Percentiles rank a stretch among this genome's conserved stretches.
Evolutionary conservation across 2,888 invertebrate genomes (phyloP).

Genomic region (Cheiracanthium punctorium): DNA sequence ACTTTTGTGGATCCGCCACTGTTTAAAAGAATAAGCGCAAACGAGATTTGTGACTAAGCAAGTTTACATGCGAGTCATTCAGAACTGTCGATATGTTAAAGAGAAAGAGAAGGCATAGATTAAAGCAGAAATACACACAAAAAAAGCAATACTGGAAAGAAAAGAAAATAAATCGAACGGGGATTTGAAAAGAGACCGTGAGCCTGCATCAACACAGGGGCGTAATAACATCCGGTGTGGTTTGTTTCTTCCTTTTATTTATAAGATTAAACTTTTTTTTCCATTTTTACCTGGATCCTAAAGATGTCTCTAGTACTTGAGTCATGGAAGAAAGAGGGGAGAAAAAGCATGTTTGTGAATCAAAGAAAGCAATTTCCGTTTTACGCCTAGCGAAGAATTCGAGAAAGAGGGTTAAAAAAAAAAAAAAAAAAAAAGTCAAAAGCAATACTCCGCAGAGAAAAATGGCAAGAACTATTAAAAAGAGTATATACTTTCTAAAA

Average conservation of each 20-base stretch:
- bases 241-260: not conserved
- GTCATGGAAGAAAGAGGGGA: not conserved
- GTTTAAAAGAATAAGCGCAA: too few species aligned
- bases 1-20: too few species aligned
- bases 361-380: not conserved
- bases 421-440: too few species aligned
- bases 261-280: not conserved
- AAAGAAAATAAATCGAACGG: not conserved
- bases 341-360: not conserved
- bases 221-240: not conserved
- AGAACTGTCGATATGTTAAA: not conserved
- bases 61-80: too few species aligned
- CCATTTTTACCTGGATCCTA: not conserved
- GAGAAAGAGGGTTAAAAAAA: too few species aligned
- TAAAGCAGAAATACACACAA: not conserved
- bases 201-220: not conserved
- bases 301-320: not conserved
- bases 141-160: not conserved
- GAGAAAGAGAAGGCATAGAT: not conserved
- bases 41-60: too few species aligned
- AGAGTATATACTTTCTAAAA: too few species aligned
- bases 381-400: too few species aligned
- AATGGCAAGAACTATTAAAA: too few species aligned
- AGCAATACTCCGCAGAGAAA: too few species aligned
- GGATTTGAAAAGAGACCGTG: not conserved